Percentiles rank a stretch among this genome's conserved stretches.
Evolutionary conservation across 2,797 vertebrate species (phyloP).

Genomic region (Spondyliosoma cantharus): DNA sequence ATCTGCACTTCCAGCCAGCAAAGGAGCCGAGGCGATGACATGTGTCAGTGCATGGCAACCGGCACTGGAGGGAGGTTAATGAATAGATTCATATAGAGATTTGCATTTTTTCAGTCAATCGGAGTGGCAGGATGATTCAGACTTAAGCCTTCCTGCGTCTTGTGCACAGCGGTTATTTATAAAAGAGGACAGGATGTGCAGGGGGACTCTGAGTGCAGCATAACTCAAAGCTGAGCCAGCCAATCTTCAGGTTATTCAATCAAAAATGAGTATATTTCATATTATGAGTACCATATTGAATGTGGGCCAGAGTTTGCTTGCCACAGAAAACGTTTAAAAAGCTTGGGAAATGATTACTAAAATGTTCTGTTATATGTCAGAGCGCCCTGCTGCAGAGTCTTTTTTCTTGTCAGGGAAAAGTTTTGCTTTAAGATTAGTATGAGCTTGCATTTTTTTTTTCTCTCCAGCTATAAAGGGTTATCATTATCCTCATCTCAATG

Average conservation of each 20-base stretch:
- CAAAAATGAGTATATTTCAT: slow-evolving; percentile 77
- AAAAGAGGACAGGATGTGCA: slow-evolving; percentile 70
- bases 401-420: slow-evolving; percentile 17
- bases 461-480: slow-evolving; percentile 11
- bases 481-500: slow-evolving; percentile 33
- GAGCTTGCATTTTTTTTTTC: slow-evolving; percentile 36
- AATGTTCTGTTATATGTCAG: slow-evolving; percentile 65
- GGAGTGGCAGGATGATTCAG: slow-evolving; percentile 55
- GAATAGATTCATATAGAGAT: slow-evolving; percentile 75
- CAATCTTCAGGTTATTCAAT: slow-evolving; percentile 79
- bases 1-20: slow-evolving; percentile 66
- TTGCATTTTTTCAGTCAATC: slow-evolving; percentile 44
- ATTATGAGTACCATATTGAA: slow-evolving; percentile 65
- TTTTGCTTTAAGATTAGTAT: slow-evolving; percentile 36
- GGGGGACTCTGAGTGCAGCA: slow-evolving; percentile 49
- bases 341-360: slow-evolving; percentile 65
- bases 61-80: slow-evolving; percentile 59
- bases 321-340: slow-evolving; percentile 65
- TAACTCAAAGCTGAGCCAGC: slow-evolving; percentile 73
- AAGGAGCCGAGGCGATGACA: slow-evolving; percentile 68
- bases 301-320: slow-evolving; percentile 66
- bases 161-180: slow-evolving; percentile 52
- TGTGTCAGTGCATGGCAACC: slow-evolving; percentile 52
- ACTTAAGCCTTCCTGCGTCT: slow-evolving; percentile 34
- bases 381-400: slow-evolving; percentile 52